Percentiles rank a stretch among this genome's conserved stretches.
Conservation (phyloP, 2,797 vertebrate genomes). For the Ceyx erithaca region DNA sequence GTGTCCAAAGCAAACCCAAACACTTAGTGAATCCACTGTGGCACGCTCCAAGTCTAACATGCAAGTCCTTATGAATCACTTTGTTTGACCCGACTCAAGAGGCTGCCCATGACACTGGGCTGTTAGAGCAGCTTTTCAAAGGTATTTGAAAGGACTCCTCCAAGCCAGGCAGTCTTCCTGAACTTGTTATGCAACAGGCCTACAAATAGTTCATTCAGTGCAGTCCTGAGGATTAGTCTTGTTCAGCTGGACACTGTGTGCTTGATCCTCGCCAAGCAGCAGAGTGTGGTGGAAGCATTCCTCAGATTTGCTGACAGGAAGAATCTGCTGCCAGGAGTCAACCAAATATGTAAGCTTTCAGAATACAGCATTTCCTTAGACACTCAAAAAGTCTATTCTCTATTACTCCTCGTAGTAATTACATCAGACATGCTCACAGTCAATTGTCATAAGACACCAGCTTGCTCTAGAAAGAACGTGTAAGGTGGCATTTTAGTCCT, state of each 20-base stretch:
- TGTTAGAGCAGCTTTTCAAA: not conserved
- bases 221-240: constrained; percentile 7
- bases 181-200: not conserved
- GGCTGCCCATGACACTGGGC: not conserved
- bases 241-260: constrained; percentile 11
- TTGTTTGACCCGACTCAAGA: not conserved
- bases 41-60: not conserved
- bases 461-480: not conserved
- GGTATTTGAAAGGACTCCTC: not conserved
- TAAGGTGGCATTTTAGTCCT: not conserved
- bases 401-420: not conserved
- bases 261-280: constrained; percentile 7
- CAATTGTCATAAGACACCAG: not conserved
- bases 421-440: not conserved
- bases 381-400: not conserved
- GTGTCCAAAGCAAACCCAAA: not conserved
- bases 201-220: not conserved
- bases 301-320: constrained; percentile 39
- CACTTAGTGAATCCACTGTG: rapidly evolving
- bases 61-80: not conserved
- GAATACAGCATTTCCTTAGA: not conserved
- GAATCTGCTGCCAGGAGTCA: constrained; percentile 28
- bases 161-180: not conserved
- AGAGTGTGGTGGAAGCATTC: constrained; percentile 23
- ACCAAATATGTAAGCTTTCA: constrained; percentile 9